Evolutionary conservation across 2,797 vertebrate genomes (phyloP).

Genomic region (Rhinoraja longicauda): DNA sequence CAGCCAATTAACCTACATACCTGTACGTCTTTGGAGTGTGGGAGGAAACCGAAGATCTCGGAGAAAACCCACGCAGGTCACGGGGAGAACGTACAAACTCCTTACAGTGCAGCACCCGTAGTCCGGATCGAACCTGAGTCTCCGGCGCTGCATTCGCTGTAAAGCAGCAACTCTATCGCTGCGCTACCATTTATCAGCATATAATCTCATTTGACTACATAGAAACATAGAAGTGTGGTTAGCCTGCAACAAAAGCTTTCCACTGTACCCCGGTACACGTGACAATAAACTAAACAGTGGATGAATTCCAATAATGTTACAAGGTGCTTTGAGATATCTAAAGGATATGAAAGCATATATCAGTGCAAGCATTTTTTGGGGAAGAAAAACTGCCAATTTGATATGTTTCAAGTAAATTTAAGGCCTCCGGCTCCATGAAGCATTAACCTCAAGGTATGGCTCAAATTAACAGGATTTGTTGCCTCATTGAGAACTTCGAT

Average conservation of each 20-base stretch:
- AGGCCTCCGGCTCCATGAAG: neutral
- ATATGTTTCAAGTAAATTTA: neutral
- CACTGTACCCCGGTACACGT: too few relatives aligned
- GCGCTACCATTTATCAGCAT: too few relatives aligned
- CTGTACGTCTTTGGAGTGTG: too few relatives aligned
- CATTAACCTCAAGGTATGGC: neutral
- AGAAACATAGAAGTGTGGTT: neutral
- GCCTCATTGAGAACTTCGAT: neutral
- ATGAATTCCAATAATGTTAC: neutral
- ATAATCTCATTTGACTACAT: neutral
- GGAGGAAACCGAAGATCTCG: too few relatives aligned
- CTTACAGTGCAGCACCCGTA: too few relatives aligned
- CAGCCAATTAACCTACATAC: too few relatives aligned
- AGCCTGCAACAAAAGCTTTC: too few relatives aligned
- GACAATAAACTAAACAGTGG: neutral
- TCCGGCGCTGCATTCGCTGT: too few relatives aligned
- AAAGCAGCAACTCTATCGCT: too few relatives aligned
- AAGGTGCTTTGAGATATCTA: neutral
- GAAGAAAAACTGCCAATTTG: neutral
- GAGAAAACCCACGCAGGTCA: too few relatives aligned
- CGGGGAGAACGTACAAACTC: too few relatives aligned
- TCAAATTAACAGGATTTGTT: neutral
- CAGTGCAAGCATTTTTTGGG: neutral
- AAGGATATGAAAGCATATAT: neutral
- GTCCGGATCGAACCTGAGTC: too few relatives aligned